Evolutionary conservation across 2,113 vertebrate species (phyloP).

Genomic region (Galeopterus variegatus): DNA sequence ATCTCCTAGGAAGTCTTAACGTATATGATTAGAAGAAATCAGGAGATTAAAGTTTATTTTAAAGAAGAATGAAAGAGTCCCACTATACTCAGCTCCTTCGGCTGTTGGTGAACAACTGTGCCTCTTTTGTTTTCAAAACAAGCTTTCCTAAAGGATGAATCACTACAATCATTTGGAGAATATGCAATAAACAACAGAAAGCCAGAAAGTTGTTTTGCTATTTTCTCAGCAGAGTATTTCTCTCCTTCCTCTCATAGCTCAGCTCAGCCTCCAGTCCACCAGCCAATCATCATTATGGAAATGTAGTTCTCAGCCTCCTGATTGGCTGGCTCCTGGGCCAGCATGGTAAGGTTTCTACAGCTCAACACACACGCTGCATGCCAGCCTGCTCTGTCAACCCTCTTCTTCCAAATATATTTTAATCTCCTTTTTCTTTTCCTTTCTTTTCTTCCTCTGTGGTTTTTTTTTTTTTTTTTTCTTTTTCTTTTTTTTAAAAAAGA

Average conservation of each 20-base stretch:
- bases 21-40: neutral
- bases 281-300: slow-evolving; percentile 85
- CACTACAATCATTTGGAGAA: slow-evolving; percentile 64
- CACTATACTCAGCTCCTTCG: neutral
- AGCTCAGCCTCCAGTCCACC: slow-evolving; percentile 10
- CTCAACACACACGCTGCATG: neutral
- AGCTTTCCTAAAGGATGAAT: slow-evolving; percentile 66
- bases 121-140: slow-evolving; percentile 72
- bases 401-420: slow-evolving; percentile 34
- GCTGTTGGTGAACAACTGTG: slow-evolving; percentile 22
- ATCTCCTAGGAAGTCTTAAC: neutral
- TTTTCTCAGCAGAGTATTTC: slow-evolving; percentile 25
- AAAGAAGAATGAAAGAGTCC: neutral
- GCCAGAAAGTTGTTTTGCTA: slow-evolving; percentile 60
- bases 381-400: neutral
- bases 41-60: slow-evolving; percentile 33
- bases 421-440: neutral
- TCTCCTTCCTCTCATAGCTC: slow-evolving; percentile 10
- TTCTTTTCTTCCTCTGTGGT: neutral
- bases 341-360: slow-evolving; percentile 28
- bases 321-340: slow-evolving; percentile 78
- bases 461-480: neutral
- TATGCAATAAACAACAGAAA: slow-evolving; percentile 68
- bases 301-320: slow-evolving; percentile 68
- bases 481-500: neutral